phyloP scores from a whole-genome alignment of 1,140 invertebrate genomes.

The Danaus plexippus region DNA sequence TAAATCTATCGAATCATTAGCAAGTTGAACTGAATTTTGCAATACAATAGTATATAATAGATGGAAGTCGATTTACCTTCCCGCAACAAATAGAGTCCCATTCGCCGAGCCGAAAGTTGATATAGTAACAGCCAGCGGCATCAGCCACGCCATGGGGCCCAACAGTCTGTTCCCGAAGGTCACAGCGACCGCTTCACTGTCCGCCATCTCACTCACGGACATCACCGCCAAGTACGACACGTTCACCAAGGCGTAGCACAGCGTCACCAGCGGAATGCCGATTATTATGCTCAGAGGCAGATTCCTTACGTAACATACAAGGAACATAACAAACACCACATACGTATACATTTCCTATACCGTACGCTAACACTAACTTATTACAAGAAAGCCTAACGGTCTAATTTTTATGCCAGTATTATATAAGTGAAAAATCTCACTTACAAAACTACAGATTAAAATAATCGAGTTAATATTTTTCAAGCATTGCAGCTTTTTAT shows the following conservation, averaged over 20 bases:
- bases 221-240: slow-evolving; percentile 97
- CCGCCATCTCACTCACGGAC: slow-evolving; percentile 94
- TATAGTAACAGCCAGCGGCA: slow-evolving; percentile 95
- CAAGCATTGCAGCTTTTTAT: too few relatives aligned
- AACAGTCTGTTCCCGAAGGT: slow-evolving; percentile 89
- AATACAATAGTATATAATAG: background rate
- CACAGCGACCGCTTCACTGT: slow-evolving; percentile 96
- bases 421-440: too few relatives aligned
- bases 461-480: too few relatives aligned
- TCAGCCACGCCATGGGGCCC: slow-evolving; percentile 91
- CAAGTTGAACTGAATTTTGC: background rate
- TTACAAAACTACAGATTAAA: too few relatives aligned
- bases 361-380: background rate
- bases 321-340: background rate
- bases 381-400: background rate
- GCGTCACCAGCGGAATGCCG: slow-evolving; percentile 94
- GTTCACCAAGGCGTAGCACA: slow-evolving; percentile 97
- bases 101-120: slow-evolving; percentile 98
- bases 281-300: slow-evolving; percentile 96
- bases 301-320: slow-evolving; percentile 76
- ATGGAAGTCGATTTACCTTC: slow-evolving; percentile 72
- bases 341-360: background rate
- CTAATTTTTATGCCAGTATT: too few relatives aligned
- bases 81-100: slow-evolving; percentile 93
- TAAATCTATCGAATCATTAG: too few relatives aligned